phyloP scores from a whole-genome alignment of 2,888 invertebrate genomes.

The Metopia argyrocephala region DNA sequence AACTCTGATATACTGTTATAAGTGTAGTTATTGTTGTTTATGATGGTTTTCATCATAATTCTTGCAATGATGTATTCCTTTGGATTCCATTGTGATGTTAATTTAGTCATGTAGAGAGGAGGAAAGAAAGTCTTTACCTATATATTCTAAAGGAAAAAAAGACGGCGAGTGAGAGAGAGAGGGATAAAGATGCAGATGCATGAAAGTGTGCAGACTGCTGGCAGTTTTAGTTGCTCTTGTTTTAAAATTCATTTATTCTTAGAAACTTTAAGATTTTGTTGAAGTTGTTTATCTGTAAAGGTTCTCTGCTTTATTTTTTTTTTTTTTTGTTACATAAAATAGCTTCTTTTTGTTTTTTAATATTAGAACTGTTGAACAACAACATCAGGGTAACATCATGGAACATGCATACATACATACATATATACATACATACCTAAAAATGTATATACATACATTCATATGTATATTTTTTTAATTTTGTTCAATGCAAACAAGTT shows the following conservation, averaged over 20 bases:
- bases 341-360: too few species aligned
- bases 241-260: constrained; percentile 60
- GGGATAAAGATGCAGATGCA: neutral
- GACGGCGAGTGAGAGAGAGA: too few species aligned
- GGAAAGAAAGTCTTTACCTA: too few species aligned
- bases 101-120: constrained; percentile 47
- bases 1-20: too few species aligned
- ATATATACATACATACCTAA: too few species aligned
- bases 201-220: constrained; percentile 9
- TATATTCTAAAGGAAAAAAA: too few species aligned
- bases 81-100: constrained; percentile 50
- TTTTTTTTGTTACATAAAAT: too few species aligned
- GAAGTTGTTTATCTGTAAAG: constrained; percentile 20
- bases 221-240: constrained; percentile 41
- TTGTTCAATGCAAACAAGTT: neutral
- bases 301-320: neutral
- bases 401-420: too few species aligned
- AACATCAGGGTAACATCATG: too few species aligned
- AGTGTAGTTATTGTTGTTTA: neutral
- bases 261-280: constrained; percentile 55
- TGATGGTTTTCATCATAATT: constrained; percentile 32
- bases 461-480: neutral
- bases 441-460: too few species aligned
- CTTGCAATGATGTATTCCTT: constrained; percentile 32
- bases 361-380: too few species aligned